phyloP scores from a whole-genome alignment of 2,113 vertebrate species.

The Paradisaea rubra region DNA sequence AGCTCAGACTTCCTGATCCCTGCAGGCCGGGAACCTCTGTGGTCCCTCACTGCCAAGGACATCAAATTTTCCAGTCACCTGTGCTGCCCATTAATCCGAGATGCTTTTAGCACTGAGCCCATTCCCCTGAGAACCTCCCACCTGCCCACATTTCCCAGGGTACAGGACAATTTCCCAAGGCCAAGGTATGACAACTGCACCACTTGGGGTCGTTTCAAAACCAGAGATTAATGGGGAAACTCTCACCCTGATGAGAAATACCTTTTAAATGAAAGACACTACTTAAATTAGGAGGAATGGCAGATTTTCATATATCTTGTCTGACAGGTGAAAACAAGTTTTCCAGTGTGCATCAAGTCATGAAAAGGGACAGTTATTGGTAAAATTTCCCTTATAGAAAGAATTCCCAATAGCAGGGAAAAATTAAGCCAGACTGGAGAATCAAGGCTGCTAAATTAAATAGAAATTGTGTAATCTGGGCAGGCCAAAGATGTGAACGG shows the following conservation, averaged over 20 bases:
- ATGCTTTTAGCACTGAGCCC: background rate
- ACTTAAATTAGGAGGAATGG: background rate
- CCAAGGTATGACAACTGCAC: background rate
- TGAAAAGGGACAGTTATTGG: background rate
- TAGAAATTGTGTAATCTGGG: background rate
- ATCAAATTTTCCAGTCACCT: background rate
- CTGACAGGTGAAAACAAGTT: background rate
- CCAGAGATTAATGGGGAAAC: background rate
- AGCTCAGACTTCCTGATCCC: background rate
- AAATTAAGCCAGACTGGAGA: background rate
- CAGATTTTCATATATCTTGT: background rate
- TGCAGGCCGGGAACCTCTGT: background rate
- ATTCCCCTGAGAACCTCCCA: background rate
- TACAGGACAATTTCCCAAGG: too few relatives aligned
- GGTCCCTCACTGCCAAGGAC: background rate
- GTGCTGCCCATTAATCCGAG: background rate
- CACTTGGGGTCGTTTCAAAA: background rate
- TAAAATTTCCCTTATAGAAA: background rate
- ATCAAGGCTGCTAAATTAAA: background rate
- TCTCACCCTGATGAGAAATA: background rate
- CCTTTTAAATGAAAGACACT: background rate
- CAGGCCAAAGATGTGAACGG: background rate
- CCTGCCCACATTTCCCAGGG: background rate
- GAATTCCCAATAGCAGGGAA: background rate
- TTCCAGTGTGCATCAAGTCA: background rate